Base-by-base conservation (phyloP, 2,888 invertebrate genomes). In the Clistopyga incitator region DNA sequence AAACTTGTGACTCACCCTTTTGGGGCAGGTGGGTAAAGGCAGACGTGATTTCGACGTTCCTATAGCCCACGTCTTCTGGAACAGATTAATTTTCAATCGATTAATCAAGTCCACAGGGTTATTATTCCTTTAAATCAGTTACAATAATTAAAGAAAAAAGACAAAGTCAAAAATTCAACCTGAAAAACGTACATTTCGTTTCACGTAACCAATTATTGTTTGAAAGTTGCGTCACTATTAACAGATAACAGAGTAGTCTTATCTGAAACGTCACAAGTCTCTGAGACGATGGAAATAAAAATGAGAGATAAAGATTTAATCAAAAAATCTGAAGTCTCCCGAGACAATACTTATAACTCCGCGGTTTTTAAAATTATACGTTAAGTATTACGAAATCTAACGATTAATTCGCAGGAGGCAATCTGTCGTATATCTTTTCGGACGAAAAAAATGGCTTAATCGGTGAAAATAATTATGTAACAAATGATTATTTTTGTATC, bases 41-140 rank as follows among this genome's bases (percentile, higher is more conserved):
- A 85, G 94, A 92, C 90, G 92, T 92, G 88, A 94, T 94, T 90
- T 94, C 94, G 88, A 94, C 93, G 89, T 92, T 93, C 89, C 94
- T 92, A 88, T 93, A 94, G 88, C 93, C 93, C 92, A 94, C 93
- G 93, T 94, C 94, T 93, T 94, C 94, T 94, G 93, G 88, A 94
- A 94, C 92, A 93, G 89, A 92, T 47, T 25, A 18, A 72, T 79
- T 54, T 38, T 65, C 11, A 34, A 42, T 25, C 47, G 20, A 34
- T 77, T 67, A 71, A 71, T 23, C 15, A 56, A 25, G 56, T 15
- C 1, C 15, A 3, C 18, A 1, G 1, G 23, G 20, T n/a, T 47
- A 6, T 11, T 47, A 47, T n/a, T 29, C 10, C 29, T 59, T 11
- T 47, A n/a, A 45, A 54, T 38, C 13, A 20, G n/a, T 34, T 70